Base-by-base conservation (phyloP, 2,888 invertebrate species). In the Sinhomidia bicolor region DNA sequence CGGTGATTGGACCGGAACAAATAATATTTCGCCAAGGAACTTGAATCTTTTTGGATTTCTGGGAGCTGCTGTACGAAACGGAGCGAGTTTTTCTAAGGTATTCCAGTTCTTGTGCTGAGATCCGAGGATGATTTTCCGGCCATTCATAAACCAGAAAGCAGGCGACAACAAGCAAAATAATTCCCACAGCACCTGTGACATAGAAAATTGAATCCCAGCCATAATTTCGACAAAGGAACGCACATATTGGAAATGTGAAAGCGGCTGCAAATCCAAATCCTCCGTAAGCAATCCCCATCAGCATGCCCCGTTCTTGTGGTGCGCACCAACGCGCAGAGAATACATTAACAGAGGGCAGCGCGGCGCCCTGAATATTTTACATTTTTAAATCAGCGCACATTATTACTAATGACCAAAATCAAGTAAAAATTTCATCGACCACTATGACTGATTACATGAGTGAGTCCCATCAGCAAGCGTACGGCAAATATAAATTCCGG, bases 141-240 rank as follows among this genome's bases (percentile, higher is more conserved):
- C 93, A 94, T 90, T 95, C 95, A 91, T 94, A 95, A 32, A 95
- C 94, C 32, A 94, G 90, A 54, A 94, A 93, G 92, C 93, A 93
- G 94, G 95, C 94, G 17, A 93, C 90, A 1, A 94, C 89, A 41
- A 94, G 93, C 94, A 95, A 94, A 9, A 94, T 36, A 4, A 94
- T 79, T 44, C 94, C 94, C 14, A 93, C 89, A 10, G 93, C 92
- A 60, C 95, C 94, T 80, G 95, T 93, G 10, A 94, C 93, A 93
- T 95, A 96, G 93, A 96, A 96, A 5, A 95, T 94, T 10, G 94
- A 94, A 1, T 94, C 94, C 96, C 96, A 96, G 14, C 95, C 95
- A 7, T 94, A 94, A 84, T 94, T 94, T 88, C 94, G 93, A 92
- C 95, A 95, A 7, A 96, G 93, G 20, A 94, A 93, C 26, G 95